phyloP scores from a whole-genome alignment of 2,888 invertebrate species.

The Drosophila setosimentum region DNA sequence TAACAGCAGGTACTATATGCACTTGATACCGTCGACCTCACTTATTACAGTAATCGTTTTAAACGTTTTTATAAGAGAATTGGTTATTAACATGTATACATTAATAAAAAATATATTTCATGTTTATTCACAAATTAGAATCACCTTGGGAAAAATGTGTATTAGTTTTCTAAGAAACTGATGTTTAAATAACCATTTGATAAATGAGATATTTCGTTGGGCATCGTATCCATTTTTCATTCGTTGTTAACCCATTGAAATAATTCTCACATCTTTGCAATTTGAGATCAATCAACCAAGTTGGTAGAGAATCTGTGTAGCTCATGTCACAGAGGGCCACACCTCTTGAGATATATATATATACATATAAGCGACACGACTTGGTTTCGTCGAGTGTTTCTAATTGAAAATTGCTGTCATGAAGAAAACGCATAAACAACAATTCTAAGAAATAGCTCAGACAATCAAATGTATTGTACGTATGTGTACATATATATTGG shows the following conservation, averaged over 20 bases:
- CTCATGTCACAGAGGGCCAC: conserved; percentile 25
- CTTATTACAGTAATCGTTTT: neutral
- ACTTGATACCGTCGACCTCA: neutral
- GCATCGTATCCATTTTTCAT: neutral
- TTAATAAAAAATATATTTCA: neutral
- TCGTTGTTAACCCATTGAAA: conserved; percentile 3
- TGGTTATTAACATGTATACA: neutral
- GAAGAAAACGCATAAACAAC: conserved; percentile 69
- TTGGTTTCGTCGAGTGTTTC: conserved; percentile 38
- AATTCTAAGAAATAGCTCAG: conserved; percentile 66
- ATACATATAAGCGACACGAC: conserved; percentile 2
- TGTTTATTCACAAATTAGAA: neutral
- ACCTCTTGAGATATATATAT: conserved; percentile 33
- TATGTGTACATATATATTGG: conserved; percentile 34
- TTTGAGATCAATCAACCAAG: conserved; percentile 39
- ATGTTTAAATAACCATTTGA: neutral
- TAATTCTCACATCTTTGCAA: conserved; percentile 22
- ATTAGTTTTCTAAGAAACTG: neutral
- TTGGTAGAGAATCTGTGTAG: neutral
- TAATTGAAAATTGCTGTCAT: conserved; percentile 79
- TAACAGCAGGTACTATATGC: neutral
- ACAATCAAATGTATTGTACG: conserved; percentile 70
- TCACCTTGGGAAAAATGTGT: neutral
- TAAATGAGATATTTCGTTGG: neutral
- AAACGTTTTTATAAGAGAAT: neutral